Evolutionary conservation across 2,797 vertebrate species (phyloP).

Genomic region (Gymnocypris eckloni): DNA sequence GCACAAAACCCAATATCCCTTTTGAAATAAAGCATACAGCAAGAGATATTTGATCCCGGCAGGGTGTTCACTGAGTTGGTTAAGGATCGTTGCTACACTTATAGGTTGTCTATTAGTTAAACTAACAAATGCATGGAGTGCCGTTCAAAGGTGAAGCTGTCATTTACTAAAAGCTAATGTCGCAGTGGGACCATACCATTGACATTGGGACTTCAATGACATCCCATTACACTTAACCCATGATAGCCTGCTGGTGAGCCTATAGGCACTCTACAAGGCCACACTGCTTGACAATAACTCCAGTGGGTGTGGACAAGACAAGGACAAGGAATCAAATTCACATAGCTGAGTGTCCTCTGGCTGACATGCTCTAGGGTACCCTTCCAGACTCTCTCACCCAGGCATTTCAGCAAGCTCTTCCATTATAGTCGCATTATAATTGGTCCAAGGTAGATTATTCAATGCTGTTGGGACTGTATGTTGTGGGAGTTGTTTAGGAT

Average conservation of each 20-base stretch:
- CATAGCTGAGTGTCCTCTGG: conserved; percentile 8
- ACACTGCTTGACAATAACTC: conserved; percentile 38
- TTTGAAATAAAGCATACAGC: conserved; percentile 2
- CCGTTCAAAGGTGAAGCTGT: conserved; percentile 14
- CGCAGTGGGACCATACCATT: conserved; percentile 8
- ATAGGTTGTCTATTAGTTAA: conserved; percentile 5
- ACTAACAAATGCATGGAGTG: conserved; percentile 7
- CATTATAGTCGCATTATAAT: not conserved
- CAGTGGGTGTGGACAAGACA: conserved; percentile 38
- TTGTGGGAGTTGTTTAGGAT: not conserved
- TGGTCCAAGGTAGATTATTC: not conserved
- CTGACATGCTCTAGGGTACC: not conserved
- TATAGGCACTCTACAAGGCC: conserved; percentile 34
- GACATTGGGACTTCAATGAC: conserved; percentile 44
- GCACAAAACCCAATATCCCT: not conserved
- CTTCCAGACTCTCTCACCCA: not conserved
- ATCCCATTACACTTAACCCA: conserved; percentile 29
- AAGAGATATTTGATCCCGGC: not conserved
- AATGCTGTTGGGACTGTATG: not conserved
- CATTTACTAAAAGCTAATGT: conserved; percentile 36
- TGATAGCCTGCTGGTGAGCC: conserved; percentile 35
- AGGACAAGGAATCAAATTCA: conserved; percentile 35
- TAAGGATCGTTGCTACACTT: conserved; percentile 5
- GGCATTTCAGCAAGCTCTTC: conserved; percentile 4
- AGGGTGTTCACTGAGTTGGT: conserved; percentile 9